Conservation (phyloP, 1,140 invertebrate species). For the Stegodyphus mimosarum region DNA sequence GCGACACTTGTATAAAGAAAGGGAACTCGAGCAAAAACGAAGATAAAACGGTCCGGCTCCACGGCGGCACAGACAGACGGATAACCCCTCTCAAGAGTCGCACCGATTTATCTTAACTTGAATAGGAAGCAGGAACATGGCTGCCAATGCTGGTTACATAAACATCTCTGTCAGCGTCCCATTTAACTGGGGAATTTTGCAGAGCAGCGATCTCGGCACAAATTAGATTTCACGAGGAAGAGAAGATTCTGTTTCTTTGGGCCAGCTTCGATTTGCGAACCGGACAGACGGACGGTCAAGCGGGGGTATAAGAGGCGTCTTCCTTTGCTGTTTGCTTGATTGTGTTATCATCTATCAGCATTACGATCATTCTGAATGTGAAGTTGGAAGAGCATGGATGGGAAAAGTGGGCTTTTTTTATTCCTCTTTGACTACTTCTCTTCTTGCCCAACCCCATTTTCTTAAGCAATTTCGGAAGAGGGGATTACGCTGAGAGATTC, state of each 20-base stretch:
- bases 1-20: conserved; percentile 22
- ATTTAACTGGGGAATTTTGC: conserved; percentile 60
- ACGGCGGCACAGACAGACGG: not conserved
- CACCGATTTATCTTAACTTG: conserved; percentile 59
- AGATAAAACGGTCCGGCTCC: conserved; percentile 28
- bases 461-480: not conserved
- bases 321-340: conserved; percentile 33
- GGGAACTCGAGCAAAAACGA: conserved; percentile 1
- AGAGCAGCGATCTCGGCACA: conserved; percentile 35
- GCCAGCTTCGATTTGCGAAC: conserved; percentile 60
- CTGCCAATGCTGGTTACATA: conserved; percentile 61
- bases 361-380: conserved; percentile 50
- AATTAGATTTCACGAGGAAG: conserved; percentile 52
- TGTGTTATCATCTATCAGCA: conserved; percentile 47
- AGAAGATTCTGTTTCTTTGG: conserved; percentile 52
- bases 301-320: not conserved
- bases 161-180: conserved; percentile 57
- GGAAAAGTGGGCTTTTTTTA: too few relatives aligned
- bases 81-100: not conserved
- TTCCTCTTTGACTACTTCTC: too few relatives aligned
- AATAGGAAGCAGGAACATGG: conserved; percentile 34
- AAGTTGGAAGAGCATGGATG: not conserved
- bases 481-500: not conserved
- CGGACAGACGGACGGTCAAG: conserved; percentile 35
- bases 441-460: not conserved